Conservation (phyloP, 2,113 vertebrate genomes). For the Meleagris gallopavo region DNA sequence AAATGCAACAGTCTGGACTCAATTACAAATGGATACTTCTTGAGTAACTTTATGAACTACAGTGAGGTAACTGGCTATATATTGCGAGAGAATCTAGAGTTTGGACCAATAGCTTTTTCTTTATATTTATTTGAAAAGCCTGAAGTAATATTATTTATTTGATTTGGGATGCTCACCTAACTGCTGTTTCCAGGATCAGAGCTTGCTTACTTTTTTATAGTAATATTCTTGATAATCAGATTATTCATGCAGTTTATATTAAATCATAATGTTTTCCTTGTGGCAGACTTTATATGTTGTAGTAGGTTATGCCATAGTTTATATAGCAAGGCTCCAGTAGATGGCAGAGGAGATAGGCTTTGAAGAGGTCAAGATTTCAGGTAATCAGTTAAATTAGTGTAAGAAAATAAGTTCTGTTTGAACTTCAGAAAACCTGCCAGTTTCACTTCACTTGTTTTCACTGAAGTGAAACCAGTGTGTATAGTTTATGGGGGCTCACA, state of each 20-base stretch:
- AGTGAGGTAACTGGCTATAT: background rate
- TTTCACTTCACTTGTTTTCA: background rate
- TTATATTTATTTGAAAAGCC: background rate
- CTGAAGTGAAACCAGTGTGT: constrained; percentile 8
- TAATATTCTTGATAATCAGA: background rate
- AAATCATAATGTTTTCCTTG: background rate
- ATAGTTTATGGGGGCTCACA: background rate
- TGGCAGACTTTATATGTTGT: background rate
- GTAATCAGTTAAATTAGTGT: constrained; percentile 14
- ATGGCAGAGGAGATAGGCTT: constrained; percentile 64
- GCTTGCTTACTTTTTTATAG: background rate
- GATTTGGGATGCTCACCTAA: background rate
- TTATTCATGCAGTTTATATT: background rate
- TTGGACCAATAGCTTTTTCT: background rate
- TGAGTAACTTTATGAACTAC: background rate
- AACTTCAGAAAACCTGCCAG: background rate
- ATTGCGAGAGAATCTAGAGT: background rate
- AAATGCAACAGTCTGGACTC: background rate
- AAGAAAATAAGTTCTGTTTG: constrained; percentile 22
- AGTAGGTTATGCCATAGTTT: background rate
- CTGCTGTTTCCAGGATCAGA: background rate
- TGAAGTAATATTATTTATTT: background rate
- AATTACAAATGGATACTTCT: background rate
- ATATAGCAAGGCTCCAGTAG: constrained; percentile 59
- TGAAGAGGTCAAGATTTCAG: constrained; percentile 4